phyloP scores from a whole-genome alignment of 2,113 vertebrate genomes.

The Pleuronectes platessa region DNA sequence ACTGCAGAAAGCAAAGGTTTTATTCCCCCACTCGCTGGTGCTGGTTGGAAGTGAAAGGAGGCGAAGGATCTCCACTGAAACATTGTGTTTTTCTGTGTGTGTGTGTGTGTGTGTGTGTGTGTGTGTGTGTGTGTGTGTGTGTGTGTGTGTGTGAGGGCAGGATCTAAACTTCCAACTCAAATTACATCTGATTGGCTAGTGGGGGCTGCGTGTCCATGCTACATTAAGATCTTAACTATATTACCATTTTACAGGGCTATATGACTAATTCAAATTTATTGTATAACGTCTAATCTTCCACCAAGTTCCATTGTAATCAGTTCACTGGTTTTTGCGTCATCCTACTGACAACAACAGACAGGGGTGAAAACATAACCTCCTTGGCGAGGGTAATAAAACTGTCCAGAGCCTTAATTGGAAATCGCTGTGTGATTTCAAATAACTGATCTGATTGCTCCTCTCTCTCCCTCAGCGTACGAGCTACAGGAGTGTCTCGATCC shows the following conservation, averaged over 20 bases:
- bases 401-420: background rate
- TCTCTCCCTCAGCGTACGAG: constrained; percentile 88
- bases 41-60: no score
- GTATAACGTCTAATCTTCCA: background rate
- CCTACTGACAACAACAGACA: background rate
- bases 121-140: no score
- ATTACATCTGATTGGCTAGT: no score
- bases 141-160: no score
- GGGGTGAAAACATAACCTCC: background rate
- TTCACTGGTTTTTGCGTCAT: background rate
- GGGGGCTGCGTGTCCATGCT: no score
- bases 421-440: background rate
- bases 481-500: constrained; percentile 96
- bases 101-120: no score
- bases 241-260: no score
- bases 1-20: no score
- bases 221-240: background rate
- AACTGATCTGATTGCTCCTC: background rate
- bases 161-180: no score
- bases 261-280: background rate
- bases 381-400: background rate
- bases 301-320: background rate
- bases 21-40: no score
- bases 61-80: no score
- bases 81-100: no score